These are phyloP conservation scores for Hormaphis cornu DNA, from an alignment of 1,140 invertebrate species.

Conservation along the genomic window DNA sequence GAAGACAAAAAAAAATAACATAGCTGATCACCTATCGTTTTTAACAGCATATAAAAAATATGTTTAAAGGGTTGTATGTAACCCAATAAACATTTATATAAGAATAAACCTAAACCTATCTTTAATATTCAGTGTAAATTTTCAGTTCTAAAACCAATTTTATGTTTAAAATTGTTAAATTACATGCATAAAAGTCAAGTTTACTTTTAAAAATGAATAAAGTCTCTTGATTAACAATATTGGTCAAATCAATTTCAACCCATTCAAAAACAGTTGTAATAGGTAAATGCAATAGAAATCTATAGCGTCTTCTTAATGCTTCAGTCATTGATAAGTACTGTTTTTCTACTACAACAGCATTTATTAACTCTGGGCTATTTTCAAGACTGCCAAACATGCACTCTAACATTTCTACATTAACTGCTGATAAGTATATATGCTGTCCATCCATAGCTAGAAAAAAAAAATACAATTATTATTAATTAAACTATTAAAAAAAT, in stretches of 20 bases:
- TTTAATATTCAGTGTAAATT: too few species aligned
- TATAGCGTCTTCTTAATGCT: conserved; percentile 62
- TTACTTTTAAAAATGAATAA: conserved; percentile 57
- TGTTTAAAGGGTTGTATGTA: too few species aligned
- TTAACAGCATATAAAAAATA: too few species aligned
- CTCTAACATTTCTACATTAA: conserved; percentile 84
- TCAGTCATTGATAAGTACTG: conserved; percentile 75
- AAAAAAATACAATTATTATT: conserved; percentile 32
- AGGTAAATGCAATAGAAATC: conserved; percentile 81
- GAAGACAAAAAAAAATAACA: too few species aligned
- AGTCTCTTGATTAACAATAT: conserved; percentile 58
- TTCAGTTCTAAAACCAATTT: too few species aligned
- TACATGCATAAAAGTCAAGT: background rate
- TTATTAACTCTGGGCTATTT: conserved; percentile 62
- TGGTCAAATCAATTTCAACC: conserved; percentile 73
- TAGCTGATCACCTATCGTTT: too few species aligned
- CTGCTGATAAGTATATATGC: conserved; percentile 80
- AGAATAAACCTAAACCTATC: too few species aligned
- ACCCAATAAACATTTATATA: too few species aligned
- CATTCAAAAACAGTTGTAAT: conserved; percentile 81
- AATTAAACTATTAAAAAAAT: background rate
- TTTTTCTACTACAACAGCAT: conserved; percentile 67
- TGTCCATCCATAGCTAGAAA: conserved; percentile 74
- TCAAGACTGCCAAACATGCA: conserved; percentile 74
- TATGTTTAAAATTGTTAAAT: too few species aligned